Conservation (phyloP, 2,797 vertebrate species). For the Philypnodon macrostomus region DNA sequence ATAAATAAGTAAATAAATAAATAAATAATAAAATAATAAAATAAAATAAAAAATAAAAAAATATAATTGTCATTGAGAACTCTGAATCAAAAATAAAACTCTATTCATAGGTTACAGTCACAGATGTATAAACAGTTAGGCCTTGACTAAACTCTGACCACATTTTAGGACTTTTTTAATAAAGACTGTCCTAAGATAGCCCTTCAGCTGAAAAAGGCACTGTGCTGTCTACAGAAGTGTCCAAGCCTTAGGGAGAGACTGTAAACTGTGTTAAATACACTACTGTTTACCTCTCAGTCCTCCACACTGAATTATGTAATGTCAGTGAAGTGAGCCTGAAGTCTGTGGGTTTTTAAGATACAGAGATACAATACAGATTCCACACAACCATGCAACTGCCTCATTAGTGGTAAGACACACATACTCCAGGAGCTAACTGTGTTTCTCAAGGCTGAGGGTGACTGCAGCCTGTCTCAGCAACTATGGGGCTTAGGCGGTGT, state of each 20-base stretch:
- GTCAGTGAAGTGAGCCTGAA: conserved; percentile 34
- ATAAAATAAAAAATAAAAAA: too few relatives aligned
- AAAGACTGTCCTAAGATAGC: conserved; percentile 30
- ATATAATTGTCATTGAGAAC: too few relatives aligned
- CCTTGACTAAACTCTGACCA: conserved; percentile 6
- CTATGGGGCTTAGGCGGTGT: too few relatives aligned
- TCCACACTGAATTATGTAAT: conserved; percentile 27
- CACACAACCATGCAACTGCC: conserved; percentile 12
- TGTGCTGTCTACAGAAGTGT: conserved; percentile 60
- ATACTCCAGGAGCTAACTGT: too few relatives aligned
- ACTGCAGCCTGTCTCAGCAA: too few relatives aligned
- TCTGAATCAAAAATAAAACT: too few relatives aligned
- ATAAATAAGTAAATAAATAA: too few relatives aligned
- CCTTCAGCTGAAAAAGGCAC: conserved; percentile 56
- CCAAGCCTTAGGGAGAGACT: conserved; percentile 35
- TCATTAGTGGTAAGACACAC: conserved; percentile 15
- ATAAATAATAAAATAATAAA: too few relatives aligned
- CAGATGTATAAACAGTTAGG: too few relatives aligned
- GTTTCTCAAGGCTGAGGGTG: conserved; percentile 22
- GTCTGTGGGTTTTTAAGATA: conserved; percentile 40
- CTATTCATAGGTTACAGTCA: too few relatives aligned
- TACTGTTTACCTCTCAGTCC: conserved; percentile 57
- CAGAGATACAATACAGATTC: conserved; percentile 17
- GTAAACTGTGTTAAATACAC: conserved; percentile 63
- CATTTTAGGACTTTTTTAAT: conserved; percentile 19